phyloP scores from a whole-genome alignment of 2,797 vertebrate species.

The Syndactyla subalaris region DNA sequence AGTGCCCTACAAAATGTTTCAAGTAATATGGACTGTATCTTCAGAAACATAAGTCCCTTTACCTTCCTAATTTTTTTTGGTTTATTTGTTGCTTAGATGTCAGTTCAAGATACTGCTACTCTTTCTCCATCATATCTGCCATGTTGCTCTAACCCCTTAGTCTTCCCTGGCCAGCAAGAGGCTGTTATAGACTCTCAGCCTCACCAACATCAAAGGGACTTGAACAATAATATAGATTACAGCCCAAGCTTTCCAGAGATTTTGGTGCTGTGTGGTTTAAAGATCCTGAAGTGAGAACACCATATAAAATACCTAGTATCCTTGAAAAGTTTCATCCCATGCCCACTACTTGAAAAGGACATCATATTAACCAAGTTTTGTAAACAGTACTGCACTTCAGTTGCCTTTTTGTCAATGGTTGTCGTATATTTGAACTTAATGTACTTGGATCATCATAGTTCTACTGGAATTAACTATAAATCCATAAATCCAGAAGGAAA shows the following conservation, averaged over 20 bases:
- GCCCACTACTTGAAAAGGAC: neutral
- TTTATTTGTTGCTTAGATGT: neutral
- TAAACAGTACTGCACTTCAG: rapidly evolving
- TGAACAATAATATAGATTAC: rapidly evolving
- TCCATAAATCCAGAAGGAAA: neutral
- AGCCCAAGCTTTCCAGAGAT: neutral
- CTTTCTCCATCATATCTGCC: neutral
- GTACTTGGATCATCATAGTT: neutral
- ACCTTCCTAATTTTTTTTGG: neutral
- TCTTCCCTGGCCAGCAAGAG: neutral
- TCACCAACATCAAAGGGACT: neutral
- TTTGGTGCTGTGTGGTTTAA: neutral
- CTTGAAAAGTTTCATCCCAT: neutral
- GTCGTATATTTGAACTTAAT: neutral
- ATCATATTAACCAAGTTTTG: neutral
- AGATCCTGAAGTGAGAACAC: neutral
- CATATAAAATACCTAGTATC: neutral
- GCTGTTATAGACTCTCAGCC: neutral
- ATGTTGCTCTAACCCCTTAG: neutral
- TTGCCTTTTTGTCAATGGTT: neutral
- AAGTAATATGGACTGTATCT: neutral
- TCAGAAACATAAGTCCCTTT: neutral
- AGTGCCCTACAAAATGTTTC: neutral
- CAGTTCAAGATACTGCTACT: neutral
- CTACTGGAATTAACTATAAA: neutral